Evolutionary conservation across 2,113 vertebrate genomes (phyloP).

Genomic region (Myrmecophaga tridactyla): DNA sequence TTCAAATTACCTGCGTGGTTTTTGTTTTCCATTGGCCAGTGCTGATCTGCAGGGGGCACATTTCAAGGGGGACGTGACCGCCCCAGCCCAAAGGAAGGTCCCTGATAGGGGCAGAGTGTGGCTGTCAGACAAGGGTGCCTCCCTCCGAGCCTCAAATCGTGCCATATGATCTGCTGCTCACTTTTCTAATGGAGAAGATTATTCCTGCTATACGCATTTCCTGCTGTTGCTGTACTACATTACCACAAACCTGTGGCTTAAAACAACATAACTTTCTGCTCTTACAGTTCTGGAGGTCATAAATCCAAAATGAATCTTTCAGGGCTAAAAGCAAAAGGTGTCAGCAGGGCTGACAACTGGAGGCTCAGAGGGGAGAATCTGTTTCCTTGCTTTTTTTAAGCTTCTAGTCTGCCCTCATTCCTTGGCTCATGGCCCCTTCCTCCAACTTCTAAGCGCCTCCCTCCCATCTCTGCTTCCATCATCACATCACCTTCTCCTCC

Average conservation of each 20-base stretch:
- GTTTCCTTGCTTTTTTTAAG: neutral
- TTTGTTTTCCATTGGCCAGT: neutral
- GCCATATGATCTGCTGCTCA: neutral
- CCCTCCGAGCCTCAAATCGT: neutral
- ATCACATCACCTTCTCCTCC: neutral
- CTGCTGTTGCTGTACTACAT: neutral
- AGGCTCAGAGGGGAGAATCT: neutral
- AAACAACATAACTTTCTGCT: neutral
- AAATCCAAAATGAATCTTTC: neutral
- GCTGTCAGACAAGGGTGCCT: neutral
- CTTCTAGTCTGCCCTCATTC: neutral
- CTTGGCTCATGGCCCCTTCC: neutral
- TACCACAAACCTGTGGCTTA: neutral
- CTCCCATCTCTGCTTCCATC: neutral
- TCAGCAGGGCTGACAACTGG: neutral
- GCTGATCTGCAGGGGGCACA: neutral
- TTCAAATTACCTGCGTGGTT: neutral
- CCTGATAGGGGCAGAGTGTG: neutral
- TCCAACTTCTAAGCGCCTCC: neutral
- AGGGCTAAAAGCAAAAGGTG: neutral
- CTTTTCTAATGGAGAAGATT: neutral
- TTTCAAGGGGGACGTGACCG: neutral
- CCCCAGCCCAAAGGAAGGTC: neutral
- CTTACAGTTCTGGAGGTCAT: neutral
- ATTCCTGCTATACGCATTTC: neutral